A percentile compares a stretch with the other conserved stretches of the same genome.
phyloP scores from a whole-genome alignment of 2,888 invertebrate genomes.

The Tetranychus truncatus region DNA sequence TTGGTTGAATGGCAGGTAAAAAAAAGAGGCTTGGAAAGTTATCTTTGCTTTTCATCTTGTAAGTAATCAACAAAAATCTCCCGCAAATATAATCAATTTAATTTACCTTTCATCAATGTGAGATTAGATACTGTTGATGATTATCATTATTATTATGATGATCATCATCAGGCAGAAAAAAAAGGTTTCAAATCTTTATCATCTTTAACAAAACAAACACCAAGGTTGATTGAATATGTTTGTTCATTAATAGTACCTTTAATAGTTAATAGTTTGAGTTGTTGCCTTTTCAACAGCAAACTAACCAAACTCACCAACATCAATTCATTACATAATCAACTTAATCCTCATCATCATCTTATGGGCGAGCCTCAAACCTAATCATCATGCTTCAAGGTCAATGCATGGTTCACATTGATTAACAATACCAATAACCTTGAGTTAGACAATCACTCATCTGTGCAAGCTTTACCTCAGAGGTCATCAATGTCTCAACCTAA shows the following conservation, averaged over 20 bases:
- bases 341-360: neutral
- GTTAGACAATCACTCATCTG: neutral
- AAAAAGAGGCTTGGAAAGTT: too few species aligned
- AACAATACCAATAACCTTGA: constrained; percentile 1
- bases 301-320: neutral
- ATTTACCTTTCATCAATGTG: too few species aligned
- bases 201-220: neutral
- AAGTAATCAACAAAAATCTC: too few species aligned
- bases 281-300: neutral
- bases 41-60: too few species aligned
- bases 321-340: neutral
- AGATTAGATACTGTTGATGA: too few species aligned
- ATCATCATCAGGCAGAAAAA: neutral
- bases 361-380: neutral
- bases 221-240: neutral
- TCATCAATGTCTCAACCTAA: too few species aligned
- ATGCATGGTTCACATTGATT: neutral
- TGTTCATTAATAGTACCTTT: neutral
- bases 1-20: too few species aligned
- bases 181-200: neutral
- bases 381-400: neutral
- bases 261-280: too few species aligned
- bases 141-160: too few species aligned
- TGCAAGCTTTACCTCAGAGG: too few species aligned
- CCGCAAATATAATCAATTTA: too few species aligned